Evolutionary conservation across 2,888 invertebrate species (phyloP).

Genomic region (Patella caerulea): DNA sequence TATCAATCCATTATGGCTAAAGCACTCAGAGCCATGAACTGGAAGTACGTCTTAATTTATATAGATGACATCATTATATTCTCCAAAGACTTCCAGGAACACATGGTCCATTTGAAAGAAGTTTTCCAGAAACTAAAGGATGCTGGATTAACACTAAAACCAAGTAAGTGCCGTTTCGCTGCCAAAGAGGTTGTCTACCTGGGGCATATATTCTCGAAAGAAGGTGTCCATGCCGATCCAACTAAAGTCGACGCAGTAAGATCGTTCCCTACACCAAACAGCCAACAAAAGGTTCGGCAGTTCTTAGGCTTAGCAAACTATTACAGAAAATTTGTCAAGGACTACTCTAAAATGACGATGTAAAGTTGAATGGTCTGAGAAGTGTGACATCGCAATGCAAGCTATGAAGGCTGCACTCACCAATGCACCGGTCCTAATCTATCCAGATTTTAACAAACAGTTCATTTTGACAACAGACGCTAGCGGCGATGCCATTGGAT

Average conservation of each 20-base stretch:
- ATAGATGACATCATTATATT: conserved; percentile 44
- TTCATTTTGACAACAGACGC: conserved; percentile 38
- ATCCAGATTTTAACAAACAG: conserved; percentile 33
- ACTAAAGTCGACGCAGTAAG: conserved; percentile 28
- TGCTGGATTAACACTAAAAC: no score
- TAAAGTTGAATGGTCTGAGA: conserved; percentile 36
- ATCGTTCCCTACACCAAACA: conserved; percentile 29
- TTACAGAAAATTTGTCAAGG: conserved; percentile 36
- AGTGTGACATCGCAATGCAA: conserved; percentile 32
- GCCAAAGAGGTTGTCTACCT: no score
- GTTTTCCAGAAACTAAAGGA: no score
- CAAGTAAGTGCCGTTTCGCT: no score
- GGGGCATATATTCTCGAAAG: no score
- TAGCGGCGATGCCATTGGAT: conserved; percentile 32
- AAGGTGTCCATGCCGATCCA: no score
- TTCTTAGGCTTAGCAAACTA: conserved; percentile 36
- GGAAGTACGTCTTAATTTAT: conserved; percentile 41
- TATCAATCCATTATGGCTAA: conserved; percentile 37
- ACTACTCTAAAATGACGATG: conserved; percentile 36
- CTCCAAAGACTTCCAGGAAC: conserved; percentile 32
- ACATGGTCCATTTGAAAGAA: no score
- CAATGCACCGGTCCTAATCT: conserved; percentile 35
- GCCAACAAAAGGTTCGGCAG: conserved; percentile 28
- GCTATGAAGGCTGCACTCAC: conserved; percentile 26
- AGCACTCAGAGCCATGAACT: conserved; percentile 37